A percentile compares a stretch with the other conserved stretches of the same genome.
phyloP scores from a whole-genome alignment of 35 echinoderm and acorn worm genomes.

The Heliocidaris erythrogramma region DNA sequence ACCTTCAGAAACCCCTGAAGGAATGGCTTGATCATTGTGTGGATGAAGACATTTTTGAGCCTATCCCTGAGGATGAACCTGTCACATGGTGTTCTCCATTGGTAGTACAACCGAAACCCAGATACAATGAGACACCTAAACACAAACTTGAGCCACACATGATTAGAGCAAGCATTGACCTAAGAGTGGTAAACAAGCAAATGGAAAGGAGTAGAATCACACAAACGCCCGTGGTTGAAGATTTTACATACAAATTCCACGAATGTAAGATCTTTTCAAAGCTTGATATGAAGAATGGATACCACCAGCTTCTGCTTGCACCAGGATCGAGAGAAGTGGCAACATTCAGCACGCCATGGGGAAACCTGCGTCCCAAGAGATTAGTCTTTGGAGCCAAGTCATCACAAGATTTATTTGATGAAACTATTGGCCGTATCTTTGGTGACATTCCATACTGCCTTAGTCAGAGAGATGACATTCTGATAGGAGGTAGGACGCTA shows the following conservation, averaged over 20 bases:
- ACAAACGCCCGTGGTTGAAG: constrained; percentile 65
- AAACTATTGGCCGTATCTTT: constrained; percentile 61
- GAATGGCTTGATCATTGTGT: constrained; percentile 56
- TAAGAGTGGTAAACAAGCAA: constrained; percentile 56
- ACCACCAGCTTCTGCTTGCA: constrained; percentile 64
- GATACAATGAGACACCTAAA: constrained; percentile 44
- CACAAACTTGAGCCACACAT: constrained; percentile 62
- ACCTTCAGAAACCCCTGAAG: constrained; percentile 71
- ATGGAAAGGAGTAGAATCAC: constrained; percentile 74
- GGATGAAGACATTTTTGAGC: constrained; percentile 62
- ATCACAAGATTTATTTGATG: constrained; percentile 68
- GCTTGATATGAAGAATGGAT: constrained; percentile 67
- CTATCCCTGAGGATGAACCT: constrained; percentile 59
- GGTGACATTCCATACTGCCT: constrained; percentile 66
- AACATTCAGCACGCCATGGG: constrained; percentile 39
- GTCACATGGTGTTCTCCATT: constrained; percentile 74
- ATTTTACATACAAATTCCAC: constrained; percentile 73
- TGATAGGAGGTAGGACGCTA: constrained; percentile 57
- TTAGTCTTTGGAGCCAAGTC: background rate
- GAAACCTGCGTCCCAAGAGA: constrained; percentile 14
- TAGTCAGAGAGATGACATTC: constrained; percentile 66
- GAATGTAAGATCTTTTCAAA: constrained; percentile 68
- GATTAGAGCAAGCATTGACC: constrained; percentile 70
- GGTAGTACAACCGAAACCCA: constrained; percentile 62
- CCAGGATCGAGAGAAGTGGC: constrained; percentile 52